Evolutionary conservation across 2,113 vertebrate genomes (phyloP), one percentile per base, ranked within the genome.

Genomic region (Oncorhynchus masou): DNA sequence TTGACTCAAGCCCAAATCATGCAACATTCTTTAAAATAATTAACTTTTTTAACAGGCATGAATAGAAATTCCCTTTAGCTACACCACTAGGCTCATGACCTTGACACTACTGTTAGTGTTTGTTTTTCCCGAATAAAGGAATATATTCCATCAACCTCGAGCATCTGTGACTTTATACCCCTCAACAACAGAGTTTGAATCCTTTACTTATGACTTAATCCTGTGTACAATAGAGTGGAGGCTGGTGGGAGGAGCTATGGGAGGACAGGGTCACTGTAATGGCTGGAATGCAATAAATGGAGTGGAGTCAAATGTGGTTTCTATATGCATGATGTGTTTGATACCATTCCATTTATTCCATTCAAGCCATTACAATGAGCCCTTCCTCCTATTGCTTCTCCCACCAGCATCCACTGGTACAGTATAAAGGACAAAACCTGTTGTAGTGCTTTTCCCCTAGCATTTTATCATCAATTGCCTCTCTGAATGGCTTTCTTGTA

Each of bases 1-100:
- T 77, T 59, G 76, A 77, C 74, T 82, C 57, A 57, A 82, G 86
- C 71, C 81, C 76, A 82, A 83, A 86, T 89, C 77, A 82, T 84
- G 82, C 71, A 68, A 77, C 74, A 29, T 77, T 76, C 70, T 62
- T 51, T 74, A 81, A 80, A 82, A 84, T 88, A 87, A 88, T 87
- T 84, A 88, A 78, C 67, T 59, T 84, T 71, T 70, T 81, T 82
- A 83, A 84, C 75, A 80, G 83, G 59, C 73, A 81, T 76, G 70
- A 83, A 80, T 75, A 88, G 68, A 70, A 87, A 88, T 85, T 67
- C 59, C 49, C 72, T 70, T n/a, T 13, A 19, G 39, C 59, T 64
- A 86, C 71, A 70, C 65, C 79, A 70, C 65, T 4, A 54, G 74
- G 78, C 75, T 79, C 78, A 70, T 68, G 73, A 77, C 24, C 75